Conservation (phyloP, 2,113 vertebrate genomes). For the western clawed frog (Xenopus tropicalis) region UCB_Xtro_10.0 CM004444.2:145667001-145667500, state of each 20-base stretch:
- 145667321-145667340: background rate
- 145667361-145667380: background rate
- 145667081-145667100: too few relatives aligned
- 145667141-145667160: too few relatives aligned
- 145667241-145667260: background rate
- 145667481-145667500: constrained; percentile 27
- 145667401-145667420: background rate
- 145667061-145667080: too few relatives aligned
- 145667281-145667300: constrained; percentile 7
- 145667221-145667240: too few relatives aligned
- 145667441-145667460: constrained; percentile 22
- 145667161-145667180: too few relatives aligned
- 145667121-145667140: too few relatives aligned
- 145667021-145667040: too few relatives aligned
- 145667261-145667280: background rate
- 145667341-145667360: background rate
- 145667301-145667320: background rate
- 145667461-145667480: background rate
- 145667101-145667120: too few relatives aligned
- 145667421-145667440: constrained; percentile 17
- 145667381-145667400: background rate
- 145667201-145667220: too few relatives aligned
- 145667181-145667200: too few relatives aligned
- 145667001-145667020: too few relatives aligned
- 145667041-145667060: too few relatives aligned